Conservation (phyloP, 2,113 vertebrate genomes). For the Malurus cyaneus region DNA sequence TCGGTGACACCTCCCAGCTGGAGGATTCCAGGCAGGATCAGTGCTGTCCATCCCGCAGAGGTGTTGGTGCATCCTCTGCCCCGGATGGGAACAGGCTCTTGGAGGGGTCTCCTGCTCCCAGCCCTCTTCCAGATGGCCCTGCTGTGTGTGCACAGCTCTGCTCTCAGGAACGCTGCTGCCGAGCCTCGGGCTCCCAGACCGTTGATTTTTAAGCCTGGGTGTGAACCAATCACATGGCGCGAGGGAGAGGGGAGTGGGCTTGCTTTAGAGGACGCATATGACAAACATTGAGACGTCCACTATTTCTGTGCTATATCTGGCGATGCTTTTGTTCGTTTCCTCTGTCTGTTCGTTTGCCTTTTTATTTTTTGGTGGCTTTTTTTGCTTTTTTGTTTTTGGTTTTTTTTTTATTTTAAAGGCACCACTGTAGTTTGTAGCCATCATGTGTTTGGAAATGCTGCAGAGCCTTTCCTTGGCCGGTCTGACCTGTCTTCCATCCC, state of each 20-base stretch:
- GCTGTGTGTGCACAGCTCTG: background rate
- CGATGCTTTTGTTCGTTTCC: background rate
- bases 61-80: background rate
- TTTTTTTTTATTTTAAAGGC: conserved; percentile 6
- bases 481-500: conserved; percentile 11
- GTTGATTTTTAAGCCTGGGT: conserved; percentile 36
- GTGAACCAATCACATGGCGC: too few relatives aligned
- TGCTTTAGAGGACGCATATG: too few relatives aligned
- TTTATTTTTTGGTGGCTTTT: background rate
- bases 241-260: too few relatives aligned
- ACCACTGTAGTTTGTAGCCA: background rate
- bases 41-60: background rate
- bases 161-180: background rate
- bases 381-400: background rate
- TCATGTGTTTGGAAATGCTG: conserved; percentile 8
- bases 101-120: background rate
- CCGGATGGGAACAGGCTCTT: background rate
- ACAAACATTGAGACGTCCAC: too few relatives aligned
- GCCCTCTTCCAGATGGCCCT: background rate
- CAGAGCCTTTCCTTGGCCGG: background rate
- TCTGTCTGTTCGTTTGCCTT: background rate
- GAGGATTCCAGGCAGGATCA: background rate
- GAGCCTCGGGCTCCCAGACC: background rate
- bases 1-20: background rate
- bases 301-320: too few relatives aligned